These are phyloP conservation scores for Streptopelia turtur DNA, from an alignment of 2,797 vertebrate species.

Conservation along the genomic window DNA sequence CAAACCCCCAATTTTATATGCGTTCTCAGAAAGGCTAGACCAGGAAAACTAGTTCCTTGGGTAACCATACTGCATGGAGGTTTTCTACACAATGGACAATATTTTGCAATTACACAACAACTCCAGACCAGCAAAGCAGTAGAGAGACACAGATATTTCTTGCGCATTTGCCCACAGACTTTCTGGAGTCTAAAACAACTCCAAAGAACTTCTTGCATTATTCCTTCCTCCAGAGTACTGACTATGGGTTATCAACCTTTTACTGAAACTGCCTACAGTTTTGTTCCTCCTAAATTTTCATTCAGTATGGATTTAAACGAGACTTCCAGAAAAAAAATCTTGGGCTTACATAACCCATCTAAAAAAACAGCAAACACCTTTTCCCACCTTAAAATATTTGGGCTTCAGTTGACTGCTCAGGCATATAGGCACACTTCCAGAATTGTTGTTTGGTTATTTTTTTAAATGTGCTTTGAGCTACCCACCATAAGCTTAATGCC, in stretches of 20 bases:
- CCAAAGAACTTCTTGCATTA: background rate
- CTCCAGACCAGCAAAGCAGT: background rate
- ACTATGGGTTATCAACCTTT: background rate
- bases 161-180: fast-evolving
- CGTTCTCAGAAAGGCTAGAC: background rate
- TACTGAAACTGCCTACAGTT: background rate
- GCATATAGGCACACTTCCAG: background rate
- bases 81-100: background rate
- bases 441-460: background rate
- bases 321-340: background rate
- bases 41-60: background rate
- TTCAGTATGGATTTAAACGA: background rate
- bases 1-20: background rate
- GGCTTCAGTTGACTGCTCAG: background rate
- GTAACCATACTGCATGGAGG: background rate
- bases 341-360: background rate
- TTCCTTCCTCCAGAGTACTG: background rate
- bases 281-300: background rate
- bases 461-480: background rate
- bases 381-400: background rate
- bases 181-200: background rate
- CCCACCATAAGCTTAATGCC: background rate
- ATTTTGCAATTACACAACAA: background rate
- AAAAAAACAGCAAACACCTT: background rate
- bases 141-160: background rate